Percentiles rank a stretch among this genome's conserved stretches.
phyloP scores from a whole-genome alignment of 2,797 vertebrate species.

The Notolabrus celidotus region DNA sequence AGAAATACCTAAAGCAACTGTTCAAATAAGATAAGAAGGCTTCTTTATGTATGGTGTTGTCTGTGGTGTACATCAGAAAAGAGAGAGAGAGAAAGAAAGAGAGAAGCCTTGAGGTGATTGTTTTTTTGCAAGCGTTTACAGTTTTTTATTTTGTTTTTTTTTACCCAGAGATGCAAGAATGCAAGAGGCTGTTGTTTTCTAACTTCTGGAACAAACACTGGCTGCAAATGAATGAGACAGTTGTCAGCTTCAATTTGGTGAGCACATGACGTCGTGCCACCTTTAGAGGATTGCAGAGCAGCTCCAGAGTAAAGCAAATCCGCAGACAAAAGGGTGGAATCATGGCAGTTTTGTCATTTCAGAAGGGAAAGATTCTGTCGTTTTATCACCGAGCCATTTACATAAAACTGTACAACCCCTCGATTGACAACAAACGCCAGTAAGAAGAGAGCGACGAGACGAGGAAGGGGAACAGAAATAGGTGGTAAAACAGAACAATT shows the following conservation, averaged over 20 bases:
- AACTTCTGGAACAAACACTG: conserved; percentile 75
- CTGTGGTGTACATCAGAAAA: conserved; percentile 77
- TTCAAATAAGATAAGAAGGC: conserved; percentile 86
- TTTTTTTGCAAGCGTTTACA: conserved; percentile 75
- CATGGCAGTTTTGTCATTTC: conserved; percentile 76
- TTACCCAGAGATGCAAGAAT: conserved; percentile 60
- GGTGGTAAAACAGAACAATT: conserved; percentile 58
- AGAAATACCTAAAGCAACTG: conserved; percentile 86
- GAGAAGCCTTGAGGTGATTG: conserved; percentile 61
- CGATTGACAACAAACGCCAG: conserved; percentile 44
- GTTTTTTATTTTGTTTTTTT: conserved; percentile 54
- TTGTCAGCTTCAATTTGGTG: conserved; percentile 82
- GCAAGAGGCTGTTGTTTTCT: conserved; percentile 63
- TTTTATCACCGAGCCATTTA: conserved; percentile 67
- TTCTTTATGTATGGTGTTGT: conserved; percentile 80
- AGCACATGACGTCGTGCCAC: conserved; percentile 63
- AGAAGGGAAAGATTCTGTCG: conserved; percentile 65
- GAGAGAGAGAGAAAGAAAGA: conserved; percentile 19
- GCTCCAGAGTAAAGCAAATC: conserved; percentile 71
- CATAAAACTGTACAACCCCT: conserved; percentile 67
- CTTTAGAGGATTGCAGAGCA: conserved; percentile 71
- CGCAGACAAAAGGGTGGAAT: conserved; percentile 67
- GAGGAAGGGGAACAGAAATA: conserved; percentile 38
- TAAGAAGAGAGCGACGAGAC: conserved; percentile 3
- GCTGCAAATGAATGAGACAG: conserved; percentile 78